These are phyloP conservation scores for Drosophila planitibia DNA, from an alignment of 2,888 invertebrate species.

Conservation along the genomic window DNA sequence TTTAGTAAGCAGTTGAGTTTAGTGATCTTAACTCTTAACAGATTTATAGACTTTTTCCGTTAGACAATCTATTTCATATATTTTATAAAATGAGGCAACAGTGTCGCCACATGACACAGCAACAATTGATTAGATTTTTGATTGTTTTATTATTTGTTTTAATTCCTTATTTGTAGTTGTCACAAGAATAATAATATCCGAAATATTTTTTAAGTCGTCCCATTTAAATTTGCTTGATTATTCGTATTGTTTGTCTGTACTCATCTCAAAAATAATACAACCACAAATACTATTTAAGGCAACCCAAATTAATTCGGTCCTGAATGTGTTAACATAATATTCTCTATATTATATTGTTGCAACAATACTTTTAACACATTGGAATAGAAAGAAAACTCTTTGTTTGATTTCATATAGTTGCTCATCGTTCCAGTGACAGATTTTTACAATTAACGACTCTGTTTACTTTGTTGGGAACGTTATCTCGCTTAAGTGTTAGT, in stretches of 20 bases:
- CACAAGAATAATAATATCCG: background rate
- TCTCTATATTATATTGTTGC: background rate
- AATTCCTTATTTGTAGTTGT: background rate
- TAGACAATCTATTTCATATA: too few relatives aligned
- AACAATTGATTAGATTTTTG: background rate
- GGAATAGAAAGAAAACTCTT: background rate
- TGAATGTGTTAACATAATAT: background rate
- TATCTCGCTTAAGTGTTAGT: slow-evolving; percentile 22
- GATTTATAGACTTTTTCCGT: background rate
- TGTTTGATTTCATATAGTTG: background rate
- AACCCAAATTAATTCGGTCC: background rate
- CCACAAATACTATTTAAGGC: background rate
- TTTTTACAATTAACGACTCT: slow-evolving; percentile 8
- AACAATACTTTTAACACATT: background rate
- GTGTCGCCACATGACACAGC: too few relatives aligned
- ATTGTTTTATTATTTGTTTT: background rate
- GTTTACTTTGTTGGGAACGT: slow-evolving; percentile 6
- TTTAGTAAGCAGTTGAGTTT: background rate
- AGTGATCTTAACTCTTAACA: background rate
- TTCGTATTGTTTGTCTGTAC: background rate
- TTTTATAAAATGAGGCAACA: too few relatives aligned
- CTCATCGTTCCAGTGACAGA: background rate
- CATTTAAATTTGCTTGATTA: background rate
- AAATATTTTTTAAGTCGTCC: background rate
- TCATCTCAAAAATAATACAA: background rate